These are phyloP conservation scores for Flexamia atlantica DNA, from an alignment of 2,888 invertebrate species.

Conservation along the genomic window DNA sequence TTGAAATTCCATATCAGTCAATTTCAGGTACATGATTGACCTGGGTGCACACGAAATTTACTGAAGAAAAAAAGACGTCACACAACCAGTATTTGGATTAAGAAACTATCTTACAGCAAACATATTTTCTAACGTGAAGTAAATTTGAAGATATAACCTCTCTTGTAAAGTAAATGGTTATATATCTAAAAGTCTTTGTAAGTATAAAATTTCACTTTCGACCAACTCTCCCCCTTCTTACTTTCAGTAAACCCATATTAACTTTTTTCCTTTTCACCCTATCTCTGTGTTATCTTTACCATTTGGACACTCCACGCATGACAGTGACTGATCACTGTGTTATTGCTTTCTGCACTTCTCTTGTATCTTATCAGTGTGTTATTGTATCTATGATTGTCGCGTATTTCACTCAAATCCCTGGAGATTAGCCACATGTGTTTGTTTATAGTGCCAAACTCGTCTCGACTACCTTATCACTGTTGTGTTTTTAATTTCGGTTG, in stretches of 20 bases:
- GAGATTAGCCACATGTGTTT: slow-evolving; percentile 30
- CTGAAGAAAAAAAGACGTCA: no score
- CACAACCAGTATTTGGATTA: no score
- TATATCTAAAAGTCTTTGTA: no score
- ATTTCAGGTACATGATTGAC: no score
- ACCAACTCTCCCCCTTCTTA: not conserved
- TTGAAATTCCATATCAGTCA: no score
- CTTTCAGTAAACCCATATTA: not conserved
- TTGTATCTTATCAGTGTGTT: slow-evolving; percentile 43
- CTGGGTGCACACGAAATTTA: no score
- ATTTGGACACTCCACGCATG: slow-evolving; percentile 33
- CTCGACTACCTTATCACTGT: slow-evolving; percentile 1
- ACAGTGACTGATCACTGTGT: slow-evolving; percentile 49
- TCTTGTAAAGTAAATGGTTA: no score
- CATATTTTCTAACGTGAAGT: no score
- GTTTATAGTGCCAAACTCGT: not conserved
- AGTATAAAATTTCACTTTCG: no score
- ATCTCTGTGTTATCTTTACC: slow-evolving; percentile 6
- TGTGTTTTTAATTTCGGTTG: not conserved
- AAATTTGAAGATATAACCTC: no score
- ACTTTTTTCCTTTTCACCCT: not conserved
- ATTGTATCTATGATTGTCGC: slow-evolving; percentile 55
- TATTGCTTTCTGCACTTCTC: slow-evolving; percentile 36
- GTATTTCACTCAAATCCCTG: slow-evolving; percentile 1
- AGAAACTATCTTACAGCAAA: no score